A percentile compares a stretch with the other conserved stretches of the same genome.
Conservation (phyloP, 1,140 invertebrate genomes). For the Caenorhabditis tropicalis region DNA sequence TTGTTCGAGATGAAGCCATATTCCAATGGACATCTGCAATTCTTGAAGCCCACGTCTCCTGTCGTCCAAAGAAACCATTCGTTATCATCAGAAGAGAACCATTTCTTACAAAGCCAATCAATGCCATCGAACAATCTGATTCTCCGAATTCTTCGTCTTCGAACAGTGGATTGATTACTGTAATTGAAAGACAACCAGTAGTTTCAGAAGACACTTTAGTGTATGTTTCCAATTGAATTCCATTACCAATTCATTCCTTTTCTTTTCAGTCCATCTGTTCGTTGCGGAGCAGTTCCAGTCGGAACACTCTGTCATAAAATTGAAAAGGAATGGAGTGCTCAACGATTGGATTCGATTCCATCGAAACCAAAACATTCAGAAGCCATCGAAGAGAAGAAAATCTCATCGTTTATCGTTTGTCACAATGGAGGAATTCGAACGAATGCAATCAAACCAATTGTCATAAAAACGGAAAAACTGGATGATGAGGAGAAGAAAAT, state of each 20-base stretch:
- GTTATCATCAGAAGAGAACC: not conserved
- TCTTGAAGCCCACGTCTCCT: not conserved
- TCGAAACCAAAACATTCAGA: not conserved
- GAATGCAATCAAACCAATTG: not conserved
- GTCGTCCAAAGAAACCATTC: not conserved
- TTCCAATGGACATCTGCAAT: not conserved
- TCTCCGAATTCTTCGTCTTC: not conserved
- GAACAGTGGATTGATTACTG: constrained; percentile 24
- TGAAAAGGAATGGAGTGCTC: not conserved
- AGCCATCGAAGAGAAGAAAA: not conserved
- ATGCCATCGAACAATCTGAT: not conserved
- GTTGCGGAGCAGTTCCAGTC: constrained; percentile 2
- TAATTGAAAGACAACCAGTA: not conserved
- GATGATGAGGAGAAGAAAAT: not conserved
- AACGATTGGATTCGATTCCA: not conserved
- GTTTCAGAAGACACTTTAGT: constrained; percentile 15
- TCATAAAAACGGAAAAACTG: not conserved
- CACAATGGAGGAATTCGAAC: not conserved
- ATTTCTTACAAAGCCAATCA: not conserved
- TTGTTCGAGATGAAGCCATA: not conserved
- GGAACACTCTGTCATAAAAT: not conserved
- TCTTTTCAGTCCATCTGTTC: constrained; percentile 13
- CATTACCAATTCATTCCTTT: not conserved
- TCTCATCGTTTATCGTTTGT: not conserved
- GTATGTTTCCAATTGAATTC: not conserved